Conservation (phyloP, 1,140 invertebrate genomes). For the Papilio glaucus region DNA sequence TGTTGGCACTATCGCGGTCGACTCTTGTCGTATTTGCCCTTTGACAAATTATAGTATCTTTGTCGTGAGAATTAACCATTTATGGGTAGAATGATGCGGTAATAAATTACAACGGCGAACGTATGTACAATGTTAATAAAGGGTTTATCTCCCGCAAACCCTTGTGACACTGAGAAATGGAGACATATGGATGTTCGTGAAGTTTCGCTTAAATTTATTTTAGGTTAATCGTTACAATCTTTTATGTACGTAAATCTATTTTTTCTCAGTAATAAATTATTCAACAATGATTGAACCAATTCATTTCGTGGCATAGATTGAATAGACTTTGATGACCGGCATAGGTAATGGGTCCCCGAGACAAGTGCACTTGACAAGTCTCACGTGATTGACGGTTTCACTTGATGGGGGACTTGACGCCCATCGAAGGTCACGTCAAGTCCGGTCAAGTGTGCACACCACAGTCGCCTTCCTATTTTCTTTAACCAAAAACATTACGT, state of each 20-base stretch:
- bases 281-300: no score
- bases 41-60: constrained; percentile 33
- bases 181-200: not conserved
- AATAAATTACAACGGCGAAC: constrained; percentile 23
- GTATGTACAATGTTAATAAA: constrained; percentile 34
- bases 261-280: not conserved
- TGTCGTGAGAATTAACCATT: constrained; percentile 35
- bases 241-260: not conserved
- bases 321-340: no score
- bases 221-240: not conserved
- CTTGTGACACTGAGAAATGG: constrained; percentile 31
- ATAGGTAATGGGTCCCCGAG: no score
- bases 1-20: constrained; percentile 21
- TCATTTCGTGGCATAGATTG: not conserved
- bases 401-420: no score
- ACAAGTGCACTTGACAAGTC: no score
- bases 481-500: no score
- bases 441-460: no score
- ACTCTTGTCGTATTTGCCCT: constrained; percentile 29
- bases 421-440: no score
- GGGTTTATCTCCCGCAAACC: constrained; percentile 29
- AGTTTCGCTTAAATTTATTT: constrained; percentile 7
- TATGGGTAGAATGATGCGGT: constrained; percentile 30
- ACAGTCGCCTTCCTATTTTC: no score
- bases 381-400: no score